Base-by-base conservation (phyloP, 2,113 vertebrate genomes). In the Fulmarus glacialis region DNA sequence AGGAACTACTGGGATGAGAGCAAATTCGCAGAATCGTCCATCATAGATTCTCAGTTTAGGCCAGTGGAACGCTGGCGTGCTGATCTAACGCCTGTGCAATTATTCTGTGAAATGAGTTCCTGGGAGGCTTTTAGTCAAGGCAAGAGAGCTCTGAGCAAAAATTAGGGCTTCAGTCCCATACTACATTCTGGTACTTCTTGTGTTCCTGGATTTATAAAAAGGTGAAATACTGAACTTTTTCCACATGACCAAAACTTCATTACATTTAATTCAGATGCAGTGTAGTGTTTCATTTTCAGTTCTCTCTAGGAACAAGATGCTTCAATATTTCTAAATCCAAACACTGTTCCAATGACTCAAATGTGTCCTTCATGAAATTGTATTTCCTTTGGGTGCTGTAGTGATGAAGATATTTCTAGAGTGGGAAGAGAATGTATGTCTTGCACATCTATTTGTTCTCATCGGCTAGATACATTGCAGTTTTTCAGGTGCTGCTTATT, bases 61-160 rank as follows among this genome's bases (percentile, higher is more conserved):
- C 27, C 34, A 75, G 30, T 38, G 34, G 11, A 92, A 16, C 2
- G 0, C 55, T 88, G 53, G 47, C 18, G 42, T 43, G 20, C 42
- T 89, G 48, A 62, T 92, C 47, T 96, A 74, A 81, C 1, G 4
- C 29, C n/a, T 58, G 12, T 60, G 60, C 47, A 93, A 83, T 94
- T 94, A 81, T 77, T 92, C 84, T 87, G 60, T 92, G 68, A 82
- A 94, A 96, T 82, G 36, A 53, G 21, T 42, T 91, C 86, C 43
- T 93, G 34, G 20, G 24, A 84, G 24, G 11, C 34, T 74, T 47
- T 86, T 56, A 84, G 43, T 73, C 2, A 13, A 96, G 40, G 34
- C 62, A 87, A 22, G 14, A 87, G 36, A 89, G 22, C 43, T 94
- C 29, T 58, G 14, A 90, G 55, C 11, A 74, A 87, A 84, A 91